Evolutionary conservation across 2,113 vertebrate genomes (phyloP).

Genomic region (Halichoerus grypus): DNA sequence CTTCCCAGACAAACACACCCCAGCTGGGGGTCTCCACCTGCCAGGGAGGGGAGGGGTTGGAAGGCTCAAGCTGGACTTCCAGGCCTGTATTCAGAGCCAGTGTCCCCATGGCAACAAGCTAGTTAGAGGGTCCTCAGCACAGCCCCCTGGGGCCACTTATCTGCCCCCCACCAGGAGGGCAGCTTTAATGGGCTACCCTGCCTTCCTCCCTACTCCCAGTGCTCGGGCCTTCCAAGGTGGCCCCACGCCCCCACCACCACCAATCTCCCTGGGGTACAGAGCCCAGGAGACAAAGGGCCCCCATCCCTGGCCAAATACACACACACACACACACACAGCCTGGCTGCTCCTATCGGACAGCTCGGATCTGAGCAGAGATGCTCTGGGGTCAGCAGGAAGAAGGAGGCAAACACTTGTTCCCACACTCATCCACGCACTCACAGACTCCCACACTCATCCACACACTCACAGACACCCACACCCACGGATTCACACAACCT

Average conservation of each 20-base stretch:
- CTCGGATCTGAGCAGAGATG: background rate
- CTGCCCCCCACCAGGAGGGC: slow-evolving; percentile 35
- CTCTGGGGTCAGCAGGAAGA: background rate
- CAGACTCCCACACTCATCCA: slow-evolving; percentile 11
- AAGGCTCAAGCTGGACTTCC: slow-evolving; percentile 60
- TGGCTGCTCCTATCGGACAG: background rate
- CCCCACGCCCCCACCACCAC: background rate
- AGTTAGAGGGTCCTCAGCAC: slow-evolving; percentile 76
- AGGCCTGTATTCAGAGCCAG: slow-evolving; percentile 61
- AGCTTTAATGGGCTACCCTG: slow-evolving; percentile 57
- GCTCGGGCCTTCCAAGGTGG: background rate
- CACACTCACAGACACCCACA: slow-evolving; percentile 50
- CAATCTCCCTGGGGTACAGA: background rate
- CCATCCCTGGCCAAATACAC: background rate
- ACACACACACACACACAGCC: background rate
- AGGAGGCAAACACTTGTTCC: background rate
- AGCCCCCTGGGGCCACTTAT: slow-evolving; percentile 73
- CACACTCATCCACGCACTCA: background rate
- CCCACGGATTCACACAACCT: slow-evolving; percentile 76
- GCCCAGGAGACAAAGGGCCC: slow-evolving; percentile 59
- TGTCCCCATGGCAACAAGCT: slow-evolving; percentile 81
- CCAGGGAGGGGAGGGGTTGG: slow-evolving; percentile 13
- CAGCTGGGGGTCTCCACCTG: slow-evolving; percentile 56
- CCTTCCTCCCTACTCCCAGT: background rate
- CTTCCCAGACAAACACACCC: slow-evolving; percentile 39